phyloP scores from a whole-genome alignment of 64 coral and sea anemone species.

The Astreopora myriophthalma region DNA sequence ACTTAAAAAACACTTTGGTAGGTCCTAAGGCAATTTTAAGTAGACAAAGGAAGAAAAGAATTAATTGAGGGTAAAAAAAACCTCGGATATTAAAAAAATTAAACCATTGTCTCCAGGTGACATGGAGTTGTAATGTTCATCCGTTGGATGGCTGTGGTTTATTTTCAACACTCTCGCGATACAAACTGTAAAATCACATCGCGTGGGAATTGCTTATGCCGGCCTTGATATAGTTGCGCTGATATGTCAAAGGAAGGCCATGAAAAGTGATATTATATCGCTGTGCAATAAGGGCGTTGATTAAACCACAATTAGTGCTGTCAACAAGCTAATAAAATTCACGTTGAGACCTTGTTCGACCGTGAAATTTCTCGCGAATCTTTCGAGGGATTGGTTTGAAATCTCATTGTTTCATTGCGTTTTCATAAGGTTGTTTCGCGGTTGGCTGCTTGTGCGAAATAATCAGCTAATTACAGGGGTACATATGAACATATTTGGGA shows the following conservation, averaged over 20 bases:
- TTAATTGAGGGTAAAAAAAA: slow-evolving; percentile 2
- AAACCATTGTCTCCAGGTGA: neutral
- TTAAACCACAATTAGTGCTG: slow-evolving; percentile 6
- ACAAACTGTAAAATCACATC: neutral
- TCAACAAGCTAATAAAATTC: slow-evolving; percentile 37
- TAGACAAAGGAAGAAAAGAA: neutral
- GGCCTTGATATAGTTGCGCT: neutral
- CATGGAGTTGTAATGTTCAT: neutral
- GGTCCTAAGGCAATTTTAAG: neutral
- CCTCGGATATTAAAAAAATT: slow-evolving; percentile 3
- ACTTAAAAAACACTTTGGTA: neutral
- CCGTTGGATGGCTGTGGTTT: neutral
- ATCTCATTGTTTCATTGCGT: neutral
- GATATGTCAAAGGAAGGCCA: neutral
- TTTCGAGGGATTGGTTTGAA: neutral
- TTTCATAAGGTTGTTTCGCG: neutral
- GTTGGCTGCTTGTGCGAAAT: neutral
- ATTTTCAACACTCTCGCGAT: too few relatives aligned
- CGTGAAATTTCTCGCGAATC: slow-evolving; percentile 34
- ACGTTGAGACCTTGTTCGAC: neutral
- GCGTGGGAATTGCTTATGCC: neutral
- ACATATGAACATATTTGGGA: neutral
- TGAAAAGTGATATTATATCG: neutral
- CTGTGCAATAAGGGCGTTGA: neutral
- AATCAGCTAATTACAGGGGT: neutral